Percentiles rank a stretch among this genome's conserved stretches.
Conservation (phyloP, 2,113 vertebrate genomes). For the Loxodonta africana region DNA sequence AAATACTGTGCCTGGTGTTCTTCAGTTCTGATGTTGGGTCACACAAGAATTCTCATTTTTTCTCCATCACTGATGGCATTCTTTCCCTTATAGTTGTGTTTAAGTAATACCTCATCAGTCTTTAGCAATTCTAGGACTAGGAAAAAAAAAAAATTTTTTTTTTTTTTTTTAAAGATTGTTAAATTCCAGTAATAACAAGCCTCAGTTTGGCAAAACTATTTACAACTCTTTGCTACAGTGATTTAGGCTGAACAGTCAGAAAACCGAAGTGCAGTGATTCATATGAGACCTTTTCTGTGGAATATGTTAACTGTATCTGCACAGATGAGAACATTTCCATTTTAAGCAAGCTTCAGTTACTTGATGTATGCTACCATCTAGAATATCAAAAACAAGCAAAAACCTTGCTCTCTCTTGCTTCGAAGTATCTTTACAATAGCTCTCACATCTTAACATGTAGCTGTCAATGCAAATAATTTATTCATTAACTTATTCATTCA, state of each 20-base stretch:
- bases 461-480: not conserved
- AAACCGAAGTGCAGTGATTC: not conserved
- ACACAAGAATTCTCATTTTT: not conserved
- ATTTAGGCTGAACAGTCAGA: not conserved
- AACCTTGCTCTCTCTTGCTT: not conserved
- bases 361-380: not conserved
- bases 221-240: not conserved
- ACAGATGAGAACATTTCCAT: not conserved
- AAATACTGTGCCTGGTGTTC: not conserved
- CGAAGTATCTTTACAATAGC: not conserved
- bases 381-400: not conserved
- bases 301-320: not conserved
- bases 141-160: too few species aligned
- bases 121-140: conserved; percentile 20
- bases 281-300: not conserved
- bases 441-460: not conserved
- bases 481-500: not conserved
- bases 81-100: not conserved
- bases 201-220: not conserved
- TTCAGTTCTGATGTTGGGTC: not conserved
- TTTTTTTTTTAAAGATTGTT: not conserved
- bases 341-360: not conserved
- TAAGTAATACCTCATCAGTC: not conserved
- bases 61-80: not conserved
- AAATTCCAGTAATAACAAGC: not conserved